These are phyloP conservation scores for Lamproptera curius DNA, from an alignment of 2,888 invertebrate species.

Conservation along the genomic window DNA sequence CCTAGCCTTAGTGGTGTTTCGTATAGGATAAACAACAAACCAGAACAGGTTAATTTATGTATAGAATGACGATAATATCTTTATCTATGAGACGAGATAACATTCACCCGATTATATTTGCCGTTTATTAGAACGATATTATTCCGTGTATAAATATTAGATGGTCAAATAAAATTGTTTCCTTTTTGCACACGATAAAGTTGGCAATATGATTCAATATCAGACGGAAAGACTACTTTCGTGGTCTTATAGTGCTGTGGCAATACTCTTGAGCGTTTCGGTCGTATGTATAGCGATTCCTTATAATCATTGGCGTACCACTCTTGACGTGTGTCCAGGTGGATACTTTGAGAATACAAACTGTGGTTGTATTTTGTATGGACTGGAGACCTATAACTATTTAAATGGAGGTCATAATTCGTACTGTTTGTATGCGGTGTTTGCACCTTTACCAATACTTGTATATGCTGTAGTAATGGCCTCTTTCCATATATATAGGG, in stretches of 20 bases:
- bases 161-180: too few relatives aligned
- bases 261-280: constrained; percentile 47
- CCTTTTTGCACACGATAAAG: too few relatives aligned
- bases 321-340: constrained; percentile 81
- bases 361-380: constrained; percentile 84
- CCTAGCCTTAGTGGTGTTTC: too few relatives aligned
- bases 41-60: too few relatives aligned
- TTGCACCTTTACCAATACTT: constrained; percentile 81
- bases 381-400: constrained; percentile 77
- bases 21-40: too few relatives aligned
- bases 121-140: too few relatives aligned
- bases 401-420: constrained; percentile 83
- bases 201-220: constrained; percentile 64
- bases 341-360: constrained; percentile 77
- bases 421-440: constrained; percentile 82
- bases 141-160: too few relatives aligned
- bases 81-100: too few relatives aligned
- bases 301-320: constrained; percentile 83
- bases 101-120: too few relatives aligned
- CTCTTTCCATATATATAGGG: constrained; percentile 83
- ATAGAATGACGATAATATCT: too few relatives aligned
- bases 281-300: constrained; percentile 78
- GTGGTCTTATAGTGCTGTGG: constrained; percentile 54
- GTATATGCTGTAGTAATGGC: constrained; percentile 81
- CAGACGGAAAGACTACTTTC: constrained; percentile 57